Base-by-base conservation (phyloP, 2,888 invertebrate species). In the Heliconius sara region DNA sequence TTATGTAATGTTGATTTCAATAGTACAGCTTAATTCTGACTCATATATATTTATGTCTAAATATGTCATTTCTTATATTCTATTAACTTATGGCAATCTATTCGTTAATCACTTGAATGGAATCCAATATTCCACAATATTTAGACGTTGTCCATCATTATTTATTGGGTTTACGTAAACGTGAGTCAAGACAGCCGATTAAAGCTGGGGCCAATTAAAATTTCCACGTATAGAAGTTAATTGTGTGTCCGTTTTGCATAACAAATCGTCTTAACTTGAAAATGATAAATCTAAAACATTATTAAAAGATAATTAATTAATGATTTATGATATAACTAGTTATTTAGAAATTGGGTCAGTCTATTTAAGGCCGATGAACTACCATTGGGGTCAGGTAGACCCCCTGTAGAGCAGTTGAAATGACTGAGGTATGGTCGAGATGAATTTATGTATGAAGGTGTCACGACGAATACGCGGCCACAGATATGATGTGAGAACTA, bases 271-370 rank as follows among this genome's bases (percentile, higher is more conserved):
- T 76, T 80, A 72, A 72, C 77, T 77, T 47, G 77, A 76, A 77
- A 78, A 82, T 84, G 85, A 85, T 85, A 83, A 84, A 85, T 85
- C 79, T 81, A 82, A 71, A 83, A 82, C 82, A 81, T 79, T 82
- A 85, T 85, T 84, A 82, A 81, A 78, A 82, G 82, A 80, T 85
- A 85, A 85, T 85, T 84, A 84, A 83, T 80, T 82, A 83, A 82
- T 85, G 83, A 85, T 85, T 85, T 84, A 85, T 84, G 75, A 47
- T 76, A 81, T 77, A 66, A 43, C 75, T 75, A 84, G 80, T 80
- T 81, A 82, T 83, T 83, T 80, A 74, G 80, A 83, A 84, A 85
- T 85, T 84, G 74, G 86, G 86, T 84, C 85, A 84, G 71, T 79
- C 84, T 84, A 81, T 83, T 82, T 83, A 83, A 83, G 83, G 82